phyloP scores from a whole-genome alignment of 2,113 vertebrate species.

The Hemicordylus capensis region DNA sequence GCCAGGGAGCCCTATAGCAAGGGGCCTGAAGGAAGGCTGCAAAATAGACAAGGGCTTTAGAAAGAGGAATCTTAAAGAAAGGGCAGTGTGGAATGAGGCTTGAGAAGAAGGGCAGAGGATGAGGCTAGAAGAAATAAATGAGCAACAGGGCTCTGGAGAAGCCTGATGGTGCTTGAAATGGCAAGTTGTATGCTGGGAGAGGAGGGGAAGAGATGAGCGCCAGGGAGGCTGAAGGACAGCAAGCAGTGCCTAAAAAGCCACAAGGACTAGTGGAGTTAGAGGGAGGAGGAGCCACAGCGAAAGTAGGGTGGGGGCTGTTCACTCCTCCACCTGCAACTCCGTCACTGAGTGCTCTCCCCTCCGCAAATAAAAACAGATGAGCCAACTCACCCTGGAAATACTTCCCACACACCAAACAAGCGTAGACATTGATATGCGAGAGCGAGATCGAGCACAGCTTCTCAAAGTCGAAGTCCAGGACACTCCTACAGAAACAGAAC shows the following conservation, averaged over 20 bases:
- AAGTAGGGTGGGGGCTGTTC: background rate
- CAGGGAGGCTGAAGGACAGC: background rate
- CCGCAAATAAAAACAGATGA: too few species aligned
- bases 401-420: conserved; percentile 95
- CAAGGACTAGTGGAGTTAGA: too few species aligned
- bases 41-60: background rate
- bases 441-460: conserved; percentile 96
- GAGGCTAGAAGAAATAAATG: too few species aligned
- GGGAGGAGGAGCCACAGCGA: too few species aligned
- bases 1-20: background rate
- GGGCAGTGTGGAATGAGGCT: background rate
- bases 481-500: conserved; percentile 80
- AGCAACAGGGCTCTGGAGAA: background rate
- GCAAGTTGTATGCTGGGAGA: background rate
- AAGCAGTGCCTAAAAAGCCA: background rate
- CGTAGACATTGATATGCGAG: conserved; percentile 95
- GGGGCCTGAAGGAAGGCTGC: background rate
- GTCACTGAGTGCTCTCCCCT: background rate
- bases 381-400: conserved; percentile 90
- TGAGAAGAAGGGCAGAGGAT: background rate
- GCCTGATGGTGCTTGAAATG: background rate
- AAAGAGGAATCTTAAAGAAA: background rate
- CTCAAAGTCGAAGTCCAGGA: conserved; percentile 97
- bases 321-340: background rate
- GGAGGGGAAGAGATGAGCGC: background rate